Conservation (phyloP, 1,140 invertebrate genomes). For the Pemphigus obesinymphae region DNA sequence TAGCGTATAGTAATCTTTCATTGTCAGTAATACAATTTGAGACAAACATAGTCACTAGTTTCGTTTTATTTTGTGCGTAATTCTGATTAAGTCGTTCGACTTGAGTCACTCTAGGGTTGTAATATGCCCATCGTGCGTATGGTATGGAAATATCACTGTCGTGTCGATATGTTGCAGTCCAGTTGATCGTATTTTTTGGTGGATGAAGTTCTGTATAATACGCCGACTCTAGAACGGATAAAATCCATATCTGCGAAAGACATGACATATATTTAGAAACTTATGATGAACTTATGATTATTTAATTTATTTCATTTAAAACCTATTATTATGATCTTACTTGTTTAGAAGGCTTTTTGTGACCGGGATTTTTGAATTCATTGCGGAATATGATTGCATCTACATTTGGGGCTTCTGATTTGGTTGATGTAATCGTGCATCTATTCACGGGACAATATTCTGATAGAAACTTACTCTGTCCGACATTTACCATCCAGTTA, state of each 20-base stretch:
- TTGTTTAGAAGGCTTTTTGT: constrained; percentile 64
- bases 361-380: constrained; percentile 66
- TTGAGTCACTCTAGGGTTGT: constrained; percentile 62
- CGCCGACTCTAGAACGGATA: constrained; percentile 89
- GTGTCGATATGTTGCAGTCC: constrained; percentile 90
- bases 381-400: constrained; percentile 88
- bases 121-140: constrained; percentile 90
- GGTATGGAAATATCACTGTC: constrained; percentile 94
- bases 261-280: no score
- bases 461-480: constrained; percentile 63
- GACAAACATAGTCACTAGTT: constrained; percentile 96
- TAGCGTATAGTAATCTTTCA: constrained; percentile 78
- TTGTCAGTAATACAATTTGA: constrained; percentile 91
- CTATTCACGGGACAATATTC: constrained; percentile 67
- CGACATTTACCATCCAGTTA: constrained; percentile 62
- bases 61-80: constrained; percentile 84
- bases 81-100: constrained; percentile 67
- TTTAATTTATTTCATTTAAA: no score
- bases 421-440: constrained; percentile 69
- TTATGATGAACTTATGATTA: no score
- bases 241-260: constrained; percentile 76
- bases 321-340: no score
- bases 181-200: constrained; percentile 82
- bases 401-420: constrained; percentile 65
- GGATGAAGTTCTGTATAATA: constrained; percentile 85